A percentile compares a stretch with the other conserved stretches of the same genome.
These are phyloP conservation scores for Acrobasis repandana DNA, from an alignment of 2,888 invertebrate species.

Conservation along the genomic window DNA sequence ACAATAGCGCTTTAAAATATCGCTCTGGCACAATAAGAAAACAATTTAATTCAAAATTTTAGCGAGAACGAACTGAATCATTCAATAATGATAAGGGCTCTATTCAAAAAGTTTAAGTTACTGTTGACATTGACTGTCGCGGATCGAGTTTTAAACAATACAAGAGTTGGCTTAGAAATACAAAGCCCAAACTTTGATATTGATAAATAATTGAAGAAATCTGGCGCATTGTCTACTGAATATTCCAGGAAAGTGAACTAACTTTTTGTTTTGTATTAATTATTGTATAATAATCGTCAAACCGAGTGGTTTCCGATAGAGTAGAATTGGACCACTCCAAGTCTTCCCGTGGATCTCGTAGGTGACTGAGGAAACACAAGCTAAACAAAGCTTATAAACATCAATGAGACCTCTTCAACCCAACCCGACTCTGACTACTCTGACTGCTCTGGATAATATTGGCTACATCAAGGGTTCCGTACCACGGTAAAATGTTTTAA, in stretches of 20 bases:
- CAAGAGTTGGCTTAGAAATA: constrained; percentile 8
- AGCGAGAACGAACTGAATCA: constrained; percentile 4
- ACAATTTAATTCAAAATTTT: constrained; percentile 7
- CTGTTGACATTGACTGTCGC: constrained; percentile 12
- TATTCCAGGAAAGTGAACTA: not conserved
- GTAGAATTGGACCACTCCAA: too few species aligned
- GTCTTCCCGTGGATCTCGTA: too few species aligned
- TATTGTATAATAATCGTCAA: too few species aligned
- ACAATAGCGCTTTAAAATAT: not conserved
- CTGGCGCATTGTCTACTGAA: not conserved
- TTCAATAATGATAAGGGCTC: constrained; percentile 10
- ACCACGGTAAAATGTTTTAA: too few species aligned
- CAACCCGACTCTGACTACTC: too few species aligned
- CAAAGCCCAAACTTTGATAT: constrained; percentile 1
- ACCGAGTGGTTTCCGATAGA: too few species aligned
- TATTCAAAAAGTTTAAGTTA: constrained; percentile 13
- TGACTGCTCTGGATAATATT: too few species aligned
- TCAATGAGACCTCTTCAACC: too few species aligned
- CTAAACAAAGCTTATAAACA: too few species aligned
- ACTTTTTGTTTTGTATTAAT: too few species aligned
- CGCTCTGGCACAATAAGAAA: constrained; percentile 7
- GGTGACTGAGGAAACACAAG: too few species aligned
- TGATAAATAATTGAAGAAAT: constrained; percentile 10
- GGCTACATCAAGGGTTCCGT: too few species aligned
- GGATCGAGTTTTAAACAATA: constrained; percentile 10